Conservation (phyloP, 2,888 invertebrate genomes). For the Dascillus cervinus region DNA sequence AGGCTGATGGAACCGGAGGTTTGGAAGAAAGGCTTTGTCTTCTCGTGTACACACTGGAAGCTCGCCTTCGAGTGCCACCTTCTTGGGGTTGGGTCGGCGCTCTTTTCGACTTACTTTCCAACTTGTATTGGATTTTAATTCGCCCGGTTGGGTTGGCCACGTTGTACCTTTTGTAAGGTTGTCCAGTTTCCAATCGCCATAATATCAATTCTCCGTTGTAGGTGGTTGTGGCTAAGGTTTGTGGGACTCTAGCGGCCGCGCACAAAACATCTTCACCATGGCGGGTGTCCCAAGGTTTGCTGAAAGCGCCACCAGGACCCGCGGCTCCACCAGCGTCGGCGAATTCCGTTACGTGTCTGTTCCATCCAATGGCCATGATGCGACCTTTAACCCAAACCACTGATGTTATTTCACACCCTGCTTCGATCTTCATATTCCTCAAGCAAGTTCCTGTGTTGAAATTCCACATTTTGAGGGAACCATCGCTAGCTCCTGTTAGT, state of each 20-base stretch:
- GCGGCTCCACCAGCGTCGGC: conserved; percentile 48
- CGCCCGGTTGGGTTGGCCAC: conserved; percentile 51
- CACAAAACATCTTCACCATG: conserved; percentile 72
- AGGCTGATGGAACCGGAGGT: background rate
- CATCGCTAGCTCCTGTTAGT: conserved; percentile 71
- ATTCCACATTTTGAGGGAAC: conserved; percentile 76
- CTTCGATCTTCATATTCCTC: conserved; percentile 56
- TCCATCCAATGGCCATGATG: conserved; percentile 75
- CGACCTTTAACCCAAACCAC: conserved; percentile 47
- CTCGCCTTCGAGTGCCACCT: conserved; percentile 21
- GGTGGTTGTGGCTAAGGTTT: conserved; percentile 65
- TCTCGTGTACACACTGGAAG: conserved; percentile 1
- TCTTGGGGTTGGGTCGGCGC: conserved; percentile 1
- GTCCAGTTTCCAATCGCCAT: conserved; percentile 77
- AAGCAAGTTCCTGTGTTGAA: conserved; percentile 73
- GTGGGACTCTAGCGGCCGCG: conserved; percentile 56
- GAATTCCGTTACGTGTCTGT: conserved; percentile 63
- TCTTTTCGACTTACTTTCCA: conserved; percentile 17
- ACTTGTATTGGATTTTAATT: conserved; percentile 50
- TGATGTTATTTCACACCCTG: conserved; percentile 44
- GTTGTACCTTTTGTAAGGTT: conserved; percentile 51
- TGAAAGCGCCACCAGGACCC: conserved; percentile 40
- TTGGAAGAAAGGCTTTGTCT: conserved; percentile 1
- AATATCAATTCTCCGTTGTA: conserved; percentile 74
- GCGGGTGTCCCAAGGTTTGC: conserved; percentile 61